Conservation (phyloP, 1,140 invertebrate species). For the Zaprionus inermis region DNA sequence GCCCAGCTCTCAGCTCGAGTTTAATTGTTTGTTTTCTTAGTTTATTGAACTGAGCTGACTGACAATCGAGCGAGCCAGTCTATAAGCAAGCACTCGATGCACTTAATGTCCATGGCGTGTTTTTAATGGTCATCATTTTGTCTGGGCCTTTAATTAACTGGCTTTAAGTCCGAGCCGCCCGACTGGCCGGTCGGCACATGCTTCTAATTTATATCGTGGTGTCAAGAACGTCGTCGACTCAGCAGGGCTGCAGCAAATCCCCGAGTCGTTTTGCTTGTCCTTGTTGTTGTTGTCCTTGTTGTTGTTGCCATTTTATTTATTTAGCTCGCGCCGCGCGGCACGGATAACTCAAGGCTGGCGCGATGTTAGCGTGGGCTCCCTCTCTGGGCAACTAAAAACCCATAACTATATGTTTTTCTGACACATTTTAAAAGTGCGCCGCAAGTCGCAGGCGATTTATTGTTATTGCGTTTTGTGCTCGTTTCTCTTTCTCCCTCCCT, state of each 20-base stretch:
- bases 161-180: slow-evolving; percentile 53
- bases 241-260: slow-evolving; percentile 56
- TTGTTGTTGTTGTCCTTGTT: too few species aligned
- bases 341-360: slow-evolving; percentile 7
- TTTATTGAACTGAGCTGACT: slow-evolving; percentile 65
- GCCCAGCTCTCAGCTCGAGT: slow-evolving; percentile 46
- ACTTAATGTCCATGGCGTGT: slow-evolving; percentile 71
- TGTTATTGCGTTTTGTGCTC: slow-evolving; percentile 71
- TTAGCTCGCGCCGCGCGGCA: slow-evolving; percentile 42
- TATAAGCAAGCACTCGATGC: slow-evolving; percentile 56
- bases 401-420: slow-evolving; percentile 78
- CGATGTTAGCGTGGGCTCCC: slow-evolving; percentile 13
- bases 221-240: slow-evolving; percentile 30
- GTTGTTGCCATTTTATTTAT: slow-evolving; percentile 40
- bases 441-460: slow-evolving; percentile 73
- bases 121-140: slow-evolving; percentile 65
- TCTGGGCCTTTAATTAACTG: slow-evolving; percentile 68
- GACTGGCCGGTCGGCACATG: slow-evolving; percentile 44
- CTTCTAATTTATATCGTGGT: slow-evolving; percentile 60
- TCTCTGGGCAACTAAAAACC: slow-evolving; percentile 64
- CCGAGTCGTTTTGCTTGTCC: slow-evolving; percentile 65
- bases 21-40: slow-evolving; percentile 76
- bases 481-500: slow-evolving; percentile 26
- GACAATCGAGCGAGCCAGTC: slow-evolving; percentile 36
- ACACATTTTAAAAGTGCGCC: slow-evolving; percentile 74